phyloP scores from a whole-genome alignment of 2,888 invertebrate species.

The Coenonympha glycerion region DNA sequence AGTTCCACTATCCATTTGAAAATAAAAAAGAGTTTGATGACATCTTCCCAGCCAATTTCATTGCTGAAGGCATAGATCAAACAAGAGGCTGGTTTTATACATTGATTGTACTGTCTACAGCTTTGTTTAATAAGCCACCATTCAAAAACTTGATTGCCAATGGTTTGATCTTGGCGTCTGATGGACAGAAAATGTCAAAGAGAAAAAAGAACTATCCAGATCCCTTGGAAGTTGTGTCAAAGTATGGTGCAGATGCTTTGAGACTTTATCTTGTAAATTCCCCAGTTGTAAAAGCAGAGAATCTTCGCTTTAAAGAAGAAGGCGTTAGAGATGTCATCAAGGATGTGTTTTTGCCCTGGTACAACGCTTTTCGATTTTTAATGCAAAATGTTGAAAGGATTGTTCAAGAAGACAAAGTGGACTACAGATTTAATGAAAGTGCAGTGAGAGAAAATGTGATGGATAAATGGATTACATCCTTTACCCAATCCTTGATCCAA shows the following conservation, averaged over 20 bases:
- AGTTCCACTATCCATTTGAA: slow-evolving; percentile 97
- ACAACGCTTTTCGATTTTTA: slow-evolving; percentile 93
- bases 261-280: slow-evolving; percentile 97
- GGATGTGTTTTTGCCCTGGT: slow-evolving; percentile 99
- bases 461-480: slow-evolving; percentile 98
- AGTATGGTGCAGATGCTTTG: slow-evolving; percentile 98
- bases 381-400: slow-evolving; percentile 93
- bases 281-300: slow-evolving; percentile 98
- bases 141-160: slow-evolving; percentile 98
- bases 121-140: slow-evolving; percentile 95
- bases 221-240: slow-evolving; percentile 90
- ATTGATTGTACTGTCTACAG: slow-evolving; percentile 95
- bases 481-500: slow-evolving; percentile 92
- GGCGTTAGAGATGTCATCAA: slow-evolving; percentile 97
- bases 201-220: slow-evolving; percentile 99
- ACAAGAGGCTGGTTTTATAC: slow-evolving; percentile 99
- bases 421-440: slow-evolving; percentile 76
- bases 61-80: slow-evolving; percentile 99
- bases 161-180: slow-evolving; percentile 95
- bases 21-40: slow-evolving; percentile 90
- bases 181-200: slow-evolving; percentile 99
- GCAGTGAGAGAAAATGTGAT: slow-evolving; percentile 83
- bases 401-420: slow-evolving; percentile 79
- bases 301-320: slow-evolving; percentile 96
- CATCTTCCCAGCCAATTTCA: slow-evolving; percentile 98